phyloP scores from a whole-genome alignment of 2,888 invertebrate species.

The Lypha dubia region DNA sequence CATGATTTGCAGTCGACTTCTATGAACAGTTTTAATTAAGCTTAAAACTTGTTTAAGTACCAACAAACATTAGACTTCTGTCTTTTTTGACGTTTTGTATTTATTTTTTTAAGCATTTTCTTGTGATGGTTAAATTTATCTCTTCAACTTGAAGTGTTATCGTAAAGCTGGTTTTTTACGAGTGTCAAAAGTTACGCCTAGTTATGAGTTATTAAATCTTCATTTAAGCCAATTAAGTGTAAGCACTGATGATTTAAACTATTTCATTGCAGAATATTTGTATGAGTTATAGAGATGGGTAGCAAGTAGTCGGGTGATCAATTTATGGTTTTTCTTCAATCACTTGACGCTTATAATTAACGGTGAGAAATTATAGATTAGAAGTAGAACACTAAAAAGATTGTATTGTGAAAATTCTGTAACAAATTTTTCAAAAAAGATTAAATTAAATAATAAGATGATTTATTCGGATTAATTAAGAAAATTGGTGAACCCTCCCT shows the following conservation, averaged over 20 bases:
- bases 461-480: no score
- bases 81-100: constrained; percentile 45
- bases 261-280: not conserved
- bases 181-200: constrained; percentile 80
- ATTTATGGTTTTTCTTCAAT: not conserved
- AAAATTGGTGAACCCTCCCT: no score
- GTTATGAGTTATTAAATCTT: constrained; percentile 82
- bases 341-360: not conserved
- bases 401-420: no score
- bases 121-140: not conserved
- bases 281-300: not conserved
- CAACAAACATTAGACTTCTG: constrained; percentile 57
- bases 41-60: constrained; percentile 3
- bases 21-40: not conserved
- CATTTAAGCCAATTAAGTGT: constrained; percentile 75
- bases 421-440: no score
- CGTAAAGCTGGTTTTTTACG: constrained; percentile 77
- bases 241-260: constrained; percentile 57
- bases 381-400: no score
- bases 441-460: no score
- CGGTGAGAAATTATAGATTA: no score
- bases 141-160: constrained; percentile 42
- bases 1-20: constrained; percentile 1
- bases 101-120: not conserved
- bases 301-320: not conserved